A percentile compares a stretch with the other conserved stretches of the same genome.
Evolutionary conservation across 2,797 vertebrate genomes (phyloP).

Genomic region (Bufotes viridis): DNA sequence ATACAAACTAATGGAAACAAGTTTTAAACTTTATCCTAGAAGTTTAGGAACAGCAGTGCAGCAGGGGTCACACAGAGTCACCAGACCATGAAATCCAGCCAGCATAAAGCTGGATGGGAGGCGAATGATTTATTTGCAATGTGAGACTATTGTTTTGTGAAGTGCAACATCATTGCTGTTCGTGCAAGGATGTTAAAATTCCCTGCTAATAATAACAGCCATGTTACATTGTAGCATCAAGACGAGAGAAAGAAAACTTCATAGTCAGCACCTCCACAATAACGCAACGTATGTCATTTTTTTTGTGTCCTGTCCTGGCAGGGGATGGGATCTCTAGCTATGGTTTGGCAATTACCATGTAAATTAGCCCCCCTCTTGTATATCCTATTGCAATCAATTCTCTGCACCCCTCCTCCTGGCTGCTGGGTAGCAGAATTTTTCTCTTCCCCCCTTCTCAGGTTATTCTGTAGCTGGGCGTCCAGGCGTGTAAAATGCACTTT

Average conservation of each 20-base stretch:
- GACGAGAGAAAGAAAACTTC: slow-evolving; percentile 77
- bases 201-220: slow-evolving; percentile 77
- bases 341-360: slow-evolving; percentile 77
- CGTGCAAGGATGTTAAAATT: slow-evolving; percentile 78
- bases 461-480: slow-evolving; percentile 68
- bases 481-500: slow-evolving; percentile 70
- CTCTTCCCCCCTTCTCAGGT: slow-evolving; percentile 16
- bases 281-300: slow-evolving; percentile 72
- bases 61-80: slow-evolving; percentile 73
- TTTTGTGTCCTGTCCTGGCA: slow-evolving; percentile 76
- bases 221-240: slow-evolving; percentile 74
- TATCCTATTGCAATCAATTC: slow-evolving; percentile 69
- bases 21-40: slow-evolving; percentile 65
- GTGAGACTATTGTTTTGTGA: slow-evolving; percentile 79
- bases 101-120: slow-evolving; percentile 74
- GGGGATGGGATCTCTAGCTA: slow-evolving; percentile 72
- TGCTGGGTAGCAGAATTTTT: slow-evolving; percentile 65
- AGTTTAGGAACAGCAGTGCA: slow-evolving; percentile 71
- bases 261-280: slow-evolving; percentile 76
- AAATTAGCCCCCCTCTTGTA: slow-evolving; percentile 76
- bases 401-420: slow-evolving; percentile 63
- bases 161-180: slow-evolving; percentile 80
- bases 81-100: slow-evolving; percentile 82
- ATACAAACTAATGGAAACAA: background rate
- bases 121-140: slow-evolving; percentile 79